phyloP scores from a whole-genome alignment of 2,888 invertebrate genomes.

The Choristoneura rosaceana region DNA sequence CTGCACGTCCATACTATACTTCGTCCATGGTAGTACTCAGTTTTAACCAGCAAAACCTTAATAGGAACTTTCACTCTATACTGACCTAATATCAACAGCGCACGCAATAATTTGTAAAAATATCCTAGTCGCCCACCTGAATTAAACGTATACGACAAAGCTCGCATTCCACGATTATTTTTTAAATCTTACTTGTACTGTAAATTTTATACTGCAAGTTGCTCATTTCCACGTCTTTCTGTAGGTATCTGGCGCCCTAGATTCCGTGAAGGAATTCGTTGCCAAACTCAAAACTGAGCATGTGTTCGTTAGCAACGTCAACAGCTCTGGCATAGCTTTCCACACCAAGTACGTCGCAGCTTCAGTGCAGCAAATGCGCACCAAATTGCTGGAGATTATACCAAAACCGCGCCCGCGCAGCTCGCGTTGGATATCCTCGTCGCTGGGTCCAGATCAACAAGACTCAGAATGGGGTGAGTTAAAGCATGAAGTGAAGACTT shows the following conservation, averaged over 20 bases:
- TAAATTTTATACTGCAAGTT: conserved; percentile 63
- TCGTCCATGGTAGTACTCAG: no score
- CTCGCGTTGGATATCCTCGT: conserved; percentile 95
- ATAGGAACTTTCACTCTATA: no score
- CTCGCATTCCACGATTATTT: no score
- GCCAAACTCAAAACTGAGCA: conserved; percentile 89
- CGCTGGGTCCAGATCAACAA: conserved; percentile 95
- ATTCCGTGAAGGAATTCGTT: conserved; percentile 88
- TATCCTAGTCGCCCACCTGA: no score
- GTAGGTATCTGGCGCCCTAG: conserved; percentile 93
- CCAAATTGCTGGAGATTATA: conserved; percentile 92
- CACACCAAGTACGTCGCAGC: conserved; percentile 87
- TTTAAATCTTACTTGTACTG: no score
- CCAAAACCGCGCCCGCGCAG: conserved; percentile 92
- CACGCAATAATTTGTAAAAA: no score
- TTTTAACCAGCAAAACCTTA: no score
- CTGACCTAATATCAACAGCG: no score
- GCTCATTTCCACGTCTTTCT: neutral
- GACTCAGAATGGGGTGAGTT: conserved; percentile 72
- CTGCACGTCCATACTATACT: no score
- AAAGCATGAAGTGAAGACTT: neutral
- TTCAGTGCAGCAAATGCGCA: conserved; percentile 90
- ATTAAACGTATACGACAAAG: no score
- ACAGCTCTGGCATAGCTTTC: conserved; percentile 92
- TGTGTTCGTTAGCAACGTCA: conserved; percentile 93